phyloP scores from a whole-genome alignment of 2,888 invertebrate genomes.

The Pseudoips prasinana region DNA sequence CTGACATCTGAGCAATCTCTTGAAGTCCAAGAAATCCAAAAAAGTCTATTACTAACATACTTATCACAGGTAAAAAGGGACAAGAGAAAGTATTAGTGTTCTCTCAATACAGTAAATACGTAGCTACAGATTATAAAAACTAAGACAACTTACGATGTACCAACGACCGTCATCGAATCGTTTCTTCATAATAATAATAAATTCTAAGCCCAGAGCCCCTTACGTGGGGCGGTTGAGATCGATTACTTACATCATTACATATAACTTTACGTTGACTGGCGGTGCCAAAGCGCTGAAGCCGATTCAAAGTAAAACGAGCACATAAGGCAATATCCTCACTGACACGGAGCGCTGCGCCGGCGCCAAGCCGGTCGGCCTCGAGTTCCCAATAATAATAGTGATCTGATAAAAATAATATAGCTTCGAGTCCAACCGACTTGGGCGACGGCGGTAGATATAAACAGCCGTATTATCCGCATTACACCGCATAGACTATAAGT shows the following conservation, averaged over 20 bases:
- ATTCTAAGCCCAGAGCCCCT: constrained; percentile 71
- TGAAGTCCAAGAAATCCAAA: constrained; percentile 69
- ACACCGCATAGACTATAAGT: too few relatives aligned
- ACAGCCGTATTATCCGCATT: constrained; percentile 2
- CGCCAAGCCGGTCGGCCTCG: constrained; percentile 22
- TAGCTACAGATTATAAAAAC: constrained; percentile 59
- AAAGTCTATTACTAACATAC: constrained; percentile 74
- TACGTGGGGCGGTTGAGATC: constrained; percentile 73
- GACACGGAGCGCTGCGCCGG: constrained; percentile 10
- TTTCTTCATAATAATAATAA: constrained; percentile 52
- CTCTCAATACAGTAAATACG: constrained; percentile 73
- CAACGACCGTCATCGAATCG: constrained; percentile 49
- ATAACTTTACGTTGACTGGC: constrained; percentile 66
- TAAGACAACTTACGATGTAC: constrained; percentile 73
- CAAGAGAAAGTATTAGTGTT: constrained; percentile 80
- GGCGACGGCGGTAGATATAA: constrained; percentile 11
- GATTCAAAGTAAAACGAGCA: constrained; percentile 52
- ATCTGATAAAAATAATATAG: constrained; percentile 60
- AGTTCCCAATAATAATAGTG: constrained; percentile 39
- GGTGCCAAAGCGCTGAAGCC: constrained; percentile 68
- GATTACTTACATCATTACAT: constrained; percentile 64
- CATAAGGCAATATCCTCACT: constrained; percentile 44
- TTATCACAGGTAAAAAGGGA: constrained; percentile 82
- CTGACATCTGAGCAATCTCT: constrained; percentile 72
- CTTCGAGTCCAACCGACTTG: constrained; percentile 33